Evolutionary conservation across 2,888 invertebrate genomes (phyloP), one percentile per base, ranked within the genome.

Genomic region (Microctonus brassicae): DNA sequence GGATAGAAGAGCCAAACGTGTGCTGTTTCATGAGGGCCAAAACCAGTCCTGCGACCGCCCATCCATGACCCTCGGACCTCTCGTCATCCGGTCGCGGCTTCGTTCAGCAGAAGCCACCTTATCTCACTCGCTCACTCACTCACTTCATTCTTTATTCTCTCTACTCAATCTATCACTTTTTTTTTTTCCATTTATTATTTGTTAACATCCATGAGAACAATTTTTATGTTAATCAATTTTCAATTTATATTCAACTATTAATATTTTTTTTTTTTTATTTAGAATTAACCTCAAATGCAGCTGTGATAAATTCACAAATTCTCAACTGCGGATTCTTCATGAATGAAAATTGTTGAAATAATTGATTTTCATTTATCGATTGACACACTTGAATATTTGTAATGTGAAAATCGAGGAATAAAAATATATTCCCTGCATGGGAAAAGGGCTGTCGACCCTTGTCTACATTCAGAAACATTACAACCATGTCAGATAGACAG

Each of bases 21-120:
- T 60, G 72, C 60, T 65, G 60, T 69, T 34, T 66, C 61, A 52
- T 36, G 68, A 64, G 82, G 81, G 81, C 82, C 81, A 82, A 85
- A 85, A 85, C 85, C 85, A 85, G 85, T 85, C 84, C 83, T 85
- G 81, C 80, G 81, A 80, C 83, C 82, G 82, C 83, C 84, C 85
- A 85, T 84, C 84, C 85, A 79, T 85, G 85, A 85, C 85, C 85
- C 83, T 63, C 83, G 78, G 85, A 85, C 84, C 84, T 83, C 84
- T 76, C 85, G 81, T 85, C 84, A 83, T 85, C 85, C 85, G 85
- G 85, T 83, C 83, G n/a, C n/a, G 80, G 67, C 70, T 73, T 75
- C 70, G 71, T 74, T 76, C 68, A 47, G 64, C 66, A 42, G 39
- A 55, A 69, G 62, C 72, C 75, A 47, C 42, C 66, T 74, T 70